These are phyloP conservation scores for Melieria picta DNA, from an alignment of 2,888 invertebrate genomes.

Conservation along the genomic window DNA sequence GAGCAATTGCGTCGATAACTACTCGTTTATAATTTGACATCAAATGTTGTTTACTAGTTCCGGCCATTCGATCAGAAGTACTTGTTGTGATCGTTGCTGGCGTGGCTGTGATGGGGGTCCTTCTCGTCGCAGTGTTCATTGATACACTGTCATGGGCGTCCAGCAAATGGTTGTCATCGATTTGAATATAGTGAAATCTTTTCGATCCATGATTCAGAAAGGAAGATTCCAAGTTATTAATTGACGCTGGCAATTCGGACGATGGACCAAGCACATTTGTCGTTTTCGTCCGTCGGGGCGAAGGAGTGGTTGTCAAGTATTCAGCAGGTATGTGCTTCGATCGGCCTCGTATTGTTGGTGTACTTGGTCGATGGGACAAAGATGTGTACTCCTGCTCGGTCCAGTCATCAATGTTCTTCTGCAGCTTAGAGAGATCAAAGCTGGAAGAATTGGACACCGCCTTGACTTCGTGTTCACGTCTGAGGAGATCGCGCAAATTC, in stretches of 20 bases:
- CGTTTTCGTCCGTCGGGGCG: slow-evolving; percentile 59
- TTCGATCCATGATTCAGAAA: slow-evolving; percentile 49
- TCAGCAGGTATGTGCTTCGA: slow-evolving; percentile 83
- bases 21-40: slow-evolving; percentile 16
- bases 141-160: slow-evolving; percentile 49
- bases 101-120: slow-evolving; percentile 29
- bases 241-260: slow-evolving; percentile 51
- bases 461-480: slow-evolving; percentile 63
- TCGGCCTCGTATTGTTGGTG: slow-evolving; percentile 70
- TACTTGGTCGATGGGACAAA: slow-evolving; percentile 68
- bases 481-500: slow-evolving; percentile 69
- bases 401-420: slow-evolving; percentile 87
- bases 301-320: slow-evolving; percentile 75
- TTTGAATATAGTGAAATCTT: slow-evolving; percentile 50
- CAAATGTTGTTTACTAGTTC: slow-evolving; percentile 27
- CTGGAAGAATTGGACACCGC: slow-evolving; percentile 46
- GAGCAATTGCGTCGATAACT: slow-evolving; percentile 31
- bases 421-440: slow-evolving; percentile 78
- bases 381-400: slow-evolving; percentile 79
- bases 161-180: slow-evolving; percentile 56
- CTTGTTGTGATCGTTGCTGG: slow-evolving; percentile 40
- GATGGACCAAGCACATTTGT: slow-evolving; percentile 46
- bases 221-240: slow-evolving; percentile 56
- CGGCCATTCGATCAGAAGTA: slow-evolving; percentile 39
- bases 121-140: not conserved